Conservation (phyloP, 2,888 invertebrate species). For the Fragum sueziense region DNA sequence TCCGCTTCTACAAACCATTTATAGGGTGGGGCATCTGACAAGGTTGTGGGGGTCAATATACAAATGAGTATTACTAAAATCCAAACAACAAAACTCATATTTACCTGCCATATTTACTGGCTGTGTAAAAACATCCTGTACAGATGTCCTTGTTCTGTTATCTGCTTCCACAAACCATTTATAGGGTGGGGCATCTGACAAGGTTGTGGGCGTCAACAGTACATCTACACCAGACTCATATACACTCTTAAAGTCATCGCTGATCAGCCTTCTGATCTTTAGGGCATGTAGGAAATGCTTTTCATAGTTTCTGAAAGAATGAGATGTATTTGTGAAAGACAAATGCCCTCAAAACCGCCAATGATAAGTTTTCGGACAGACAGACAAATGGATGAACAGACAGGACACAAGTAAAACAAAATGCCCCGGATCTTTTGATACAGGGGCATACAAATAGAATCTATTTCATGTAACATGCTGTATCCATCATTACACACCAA, state of each 20-base stretch:
- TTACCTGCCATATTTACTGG: slow-evolving; percentile 97
- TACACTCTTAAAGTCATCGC: slow-evolving; percentile 91
- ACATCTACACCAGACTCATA: slow-evolving; percentile 90
- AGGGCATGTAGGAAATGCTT: slow-evolving; percentile 95
- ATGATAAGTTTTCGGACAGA: too few species aligned
- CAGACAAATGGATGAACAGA: too few species aligned
- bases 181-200: slow-evolving; percentile 92
- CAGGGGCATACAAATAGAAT: too few species aligned
- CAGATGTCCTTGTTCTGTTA: slow-evolving; percentile 93
- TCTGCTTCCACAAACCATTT: slow-evolving; percentile 89
- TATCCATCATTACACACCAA: too few species aligned
- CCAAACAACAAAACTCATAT: too few species aligned
- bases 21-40: slow-evolving; percentile 92
- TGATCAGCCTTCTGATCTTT: slow-evolving; percentile 93
- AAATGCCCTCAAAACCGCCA: too few species aligned
- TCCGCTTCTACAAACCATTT: slow-evolving; percentile 89
- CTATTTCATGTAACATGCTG: too few species aligned
- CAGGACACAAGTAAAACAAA: too few species aligned
- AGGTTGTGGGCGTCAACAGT: slow-evolving; percentile 95
- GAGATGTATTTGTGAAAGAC: too few species aligned
- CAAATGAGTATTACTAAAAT: too few species aligned
- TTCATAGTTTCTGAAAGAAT: slow-evolving; percentile 89
- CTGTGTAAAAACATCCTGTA: slow-evolving; percentile 97
- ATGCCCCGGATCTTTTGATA: too few species aligned
- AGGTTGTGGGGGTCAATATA: slow-evolving; percentile 96